Evolutionary conservation across 2,113 vertebrate species (phyloP), one percentile per base, ranked within the genome.

Genomic region (Rhagologus leucostigma): DNA sequence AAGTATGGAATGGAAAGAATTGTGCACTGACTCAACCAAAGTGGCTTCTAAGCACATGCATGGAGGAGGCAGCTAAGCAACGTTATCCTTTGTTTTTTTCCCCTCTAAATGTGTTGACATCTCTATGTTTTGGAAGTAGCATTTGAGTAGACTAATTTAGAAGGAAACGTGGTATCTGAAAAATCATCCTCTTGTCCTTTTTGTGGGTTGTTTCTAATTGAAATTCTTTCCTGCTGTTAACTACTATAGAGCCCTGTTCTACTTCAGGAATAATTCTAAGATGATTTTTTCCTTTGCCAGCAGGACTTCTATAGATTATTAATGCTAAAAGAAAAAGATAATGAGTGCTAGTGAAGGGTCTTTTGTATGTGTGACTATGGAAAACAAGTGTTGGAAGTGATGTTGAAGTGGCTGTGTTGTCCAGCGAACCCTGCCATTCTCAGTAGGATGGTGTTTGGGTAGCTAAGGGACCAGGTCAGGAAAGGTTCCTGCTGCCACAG

Each of bases 191-290:
- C 74, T 35, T 93, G 92, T 88, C 90, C 95, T 59, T 77, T 95
- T 90, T 93, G 68, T 93, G 93, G 80, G 76, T 56, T 92, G 86
- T 90, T 95, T 89, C 94, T 73, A 96, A 55, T 74, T 96, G 79
- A 39, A 88, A 71, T 90, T 94, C 71, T 64, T 92, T 81, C 83
- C 64, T 92, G 63, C 89, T 84, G 79, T 62, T 93, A 84, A 74
- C 83, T 93, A 55, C 76, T 90, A 14, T 26, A 81, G 50, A 84
- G 64, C 39, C 33, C 23, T 90, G 68, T 77, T 95, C 89, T 81
- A 56, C 83, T 95, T 84, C 55, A 92, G 57, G 50, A 93, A 70
- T 33, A 64, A 24, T 65, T 47, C 49, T 52, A 84, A 89, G 9
- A 33, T 30, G 77, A 22, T 33, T 79, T 89, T 83, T 49, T 63